A percentile compares a stretch with the other conserved stretches of the same genome.
These are phyloP conservation scores for Chironomus striatipennis DNA, from an alignment of 1,140 invertebrate species.

Conservation along the genomic window DNA sequence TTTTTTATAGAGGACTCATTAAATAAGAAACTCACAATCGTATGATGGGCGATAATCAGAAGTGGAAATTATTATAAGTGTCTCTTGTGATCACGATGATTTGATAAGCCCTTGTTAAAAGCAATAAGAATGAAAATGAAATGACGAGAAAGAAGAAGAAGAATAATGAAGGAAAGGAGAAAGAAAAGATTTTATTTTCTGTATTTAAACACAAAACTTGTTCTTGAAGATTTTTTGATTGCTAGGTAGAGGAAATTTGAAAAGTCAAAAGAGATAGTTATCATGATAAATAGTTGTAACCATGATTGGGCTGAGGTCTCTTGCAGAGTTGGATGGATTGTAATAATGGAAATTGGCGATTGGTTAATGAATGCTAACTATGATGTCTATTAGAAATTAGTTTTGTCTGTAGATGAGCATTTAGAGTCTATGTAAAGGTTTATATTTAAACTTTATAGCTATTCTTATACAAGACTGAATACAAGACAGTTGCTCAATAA, in stretches of 20 bases:
- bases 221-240: background rate
- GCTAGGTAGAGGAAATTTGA: background rate
- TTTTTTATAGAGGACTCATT: background rate
- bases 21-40: background rate
- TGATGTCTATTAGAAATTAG: too few species aligned
- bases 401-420: too few species aligned
- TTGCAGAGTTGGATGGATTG: too few species aligned
- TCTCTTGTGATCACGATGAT: slow-evolving; percentile 9
- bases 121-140: too few species aligned
- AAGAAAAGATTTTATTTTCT: too few species aligned
- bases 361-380: too few species aligned
- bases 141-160: background rate
- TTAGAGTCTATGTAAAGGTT: too few species aligned
- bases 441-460: too few species aligned
- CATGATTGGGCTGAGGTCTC: slow-evolving; percentile 3
- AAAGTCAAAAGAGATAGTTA: background rate
- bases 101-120: background rate
- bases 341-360: too few species aligned
- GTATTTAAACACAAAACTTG: background rate
- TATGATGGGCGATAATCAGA: too few species aligned
- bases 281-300: slow-evolving; percentile 13
- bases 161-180: background rate
- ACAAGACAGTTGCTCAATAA: too few species aligned
- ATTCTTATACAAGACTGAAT: too few species aligned
- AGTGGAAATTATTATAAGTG: slow-evolving; percentile 20